Evolutionary conservation across 2,797 vertebrate species (phyloP).

Genomic region (Parambassis ranga): DNA sequence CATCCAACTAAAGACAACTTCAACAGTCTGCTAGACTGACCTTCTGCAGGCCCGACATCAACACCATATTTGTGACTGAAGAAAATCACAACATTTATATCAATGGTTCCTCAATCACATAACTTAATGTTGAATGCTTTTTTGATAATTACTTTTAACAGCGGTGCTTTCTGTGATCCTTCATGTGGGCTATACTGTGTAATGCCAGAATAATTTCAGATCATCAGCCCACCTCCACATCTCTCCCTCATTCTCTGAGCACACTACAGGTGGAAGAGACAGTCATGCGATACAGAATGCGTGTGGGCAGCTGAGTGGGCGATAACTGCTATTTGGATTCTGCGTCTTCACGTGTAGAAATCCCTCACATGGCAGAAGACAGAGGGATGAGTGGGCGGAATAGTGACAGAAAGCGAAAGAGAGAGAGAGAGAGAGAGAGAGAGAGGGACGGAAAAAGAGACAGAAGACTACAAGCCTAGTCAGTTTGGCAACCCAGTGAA

Average conservation of each 20-base stretch:
- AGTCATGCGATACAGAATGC: conserved; percentile 43
- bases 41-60: too few relatives aligned
- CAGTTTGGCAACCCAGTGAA: background rate
- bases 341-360: conserved; percentile 38
- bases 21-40: background rate
- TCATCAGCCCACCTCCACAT: conserved; percentile 31
- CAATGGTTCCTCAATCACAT: background rate
- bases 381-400: conserved; percentile 50
- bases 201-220: conserved; percentile 22
- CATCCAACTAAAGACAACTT: background rate
- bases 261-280: conserved; percentile 45
- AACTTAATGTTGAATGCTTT: background rate
- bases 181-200: conserved; percentile 1
- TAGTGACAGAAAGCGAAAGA: conserved; percentile 20
- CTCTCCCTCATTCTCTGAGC: conserved; percentile 15
- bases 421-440: background rate
- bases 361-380: conserved; percentile 45
- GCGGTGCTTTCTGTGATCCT: background rate
- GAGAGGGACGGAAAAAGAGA: background rate
- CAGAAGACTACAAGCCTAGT: conserved; percentile 2
- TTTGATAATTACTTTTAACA: background rate
- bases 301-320: conserved; percentile 53
- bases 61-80: too few relatives aligned
- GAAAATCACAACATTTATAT: background rate
- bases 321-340: conserved; percentile 26